Evolutionary conservation across 2,888 invertebrate genomes (phyloP).

Genomic region (Caenorhabditis macrosperma): DNA sequence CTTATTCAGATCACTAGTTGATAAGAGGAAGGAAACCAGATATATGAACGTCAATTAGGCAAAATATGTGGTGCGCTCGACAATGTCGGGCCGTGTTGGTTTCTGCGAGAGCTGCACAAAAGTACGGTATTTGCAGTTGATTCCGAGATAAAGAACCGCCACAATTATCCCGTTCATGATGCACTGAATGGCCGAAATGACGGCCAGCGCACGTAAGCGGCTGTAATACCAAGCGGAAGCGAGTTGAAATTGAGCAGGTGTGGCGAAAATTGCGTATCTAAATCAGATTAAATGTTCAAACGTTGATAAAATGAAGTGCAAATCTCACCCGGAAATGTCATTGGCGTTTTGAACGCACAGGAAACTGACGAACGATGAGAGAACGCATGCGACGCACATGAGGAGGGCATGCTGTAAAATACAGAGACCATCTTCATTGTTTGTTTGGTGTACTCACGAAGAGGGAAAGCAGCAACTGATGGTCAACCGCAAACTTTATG

Average conservation of each 20-base stretch:
- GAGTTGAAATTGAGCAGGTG: constrained; percentile 61
- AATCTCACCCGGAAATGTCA: constrained; percentile 49
- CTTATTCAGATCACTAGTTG: neutral
- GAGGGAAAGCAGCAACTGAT: constrained; percentile 52
- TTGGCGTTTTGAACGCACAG: constrained; percentile 54
- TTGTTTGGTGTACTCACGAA: constrained; percentile 54
- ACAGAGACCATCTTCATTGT: neutral
- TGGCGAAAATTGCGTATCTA: constrained; percentile 61
- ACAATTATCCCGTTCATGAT: constrained; percentile 59
- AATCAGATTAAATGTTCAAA: neutral
- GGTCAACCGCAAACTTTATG: constrained; percentile 47
- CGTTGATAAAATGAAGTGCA: neutral
- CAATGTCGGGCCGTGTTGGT: constrained; percentile 40
- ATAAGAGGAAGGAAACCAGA: neutral
- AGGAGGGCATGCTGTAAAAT: constrained; percentile 60
- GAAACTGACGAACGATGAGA: constrained; percentile 59
- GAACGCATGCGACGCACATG: constrained; percentile 47
- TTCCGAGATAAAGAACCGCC: constrained; percentile 60
- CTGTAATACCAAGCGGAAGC: constrained; percentile 67
- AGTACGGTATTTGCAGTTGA: constrained; percentile 65
- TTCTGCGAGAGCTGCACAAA: constrained; percentile 62
- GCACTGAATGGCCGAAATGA: constrained; percentile 52
- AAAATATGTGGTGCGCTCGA: constrained; percentile 58
- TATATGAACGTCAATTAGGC: constrained; percentile 25
- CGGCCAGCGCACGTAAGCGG: constrained; percentile 51